Base-by-base conservation (phyloP, 2,888 invertebrate genomes). In the Drosophila mulleri region DNA sequence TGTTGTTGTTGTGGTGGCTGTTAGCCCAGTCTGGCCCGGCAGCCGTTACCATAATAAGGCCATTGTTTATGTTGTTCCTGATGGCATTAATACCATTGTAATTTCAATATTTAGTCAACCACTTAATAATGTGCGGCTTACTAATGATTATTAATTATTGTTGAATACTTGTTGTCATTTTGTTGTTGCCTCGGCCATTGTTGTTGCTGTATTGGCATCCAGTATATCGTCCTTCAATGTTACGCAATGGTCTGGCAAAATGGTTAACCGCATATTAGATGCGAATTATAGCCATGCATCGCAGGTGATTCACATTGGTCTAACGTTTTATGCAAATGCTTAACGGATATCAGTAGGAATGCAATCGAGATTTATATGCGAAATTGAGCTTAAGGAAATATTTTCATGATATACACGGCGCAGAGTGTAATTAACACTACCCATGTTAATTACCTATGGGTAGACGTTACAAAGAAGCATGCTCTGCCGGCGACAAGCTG, bases 31-130 rank as follows among this genome's bases (percentile, higher is more conserved):
- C 47, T 57, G 56, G 62, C 41, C 70, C 66, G 80, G 70, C 76
- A 75, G 80, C 70, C 79, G 75, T 73, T 81, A 63, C 70, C 78
- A 80, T 84, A 75, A 82, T 88, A 88, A 78, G 82, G 67, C 65
- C 80, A 78, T 85, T 89, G 85, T 85, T 89, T 88, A 88, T 89
- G 88, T 70, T 85, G 88, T 84, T 80, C 70, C 78, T 82, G 83
- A 67, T 78, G 80, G 72, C 85, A 84, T 85, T 85, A 85, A 89
- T 88, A 73, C 78, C 72, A 85, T 77, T 85, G 90, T 82, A 86
- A 86, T 86, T 89, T 86, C 90, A 88, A 86, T 89, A 88, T 89
- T 89, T 86, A 86, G 90, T 88, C 90, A 70, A 81, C 90, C 86
- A 86, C 90, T 89, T 88, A 77, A 89, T 86, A 89, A 82, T 88